These are phyloP conservation scores for Ectropis crepuscularia DNA, from an alignment of 2,888 invertebrate species.

Conservation along the genomic window DNA sequence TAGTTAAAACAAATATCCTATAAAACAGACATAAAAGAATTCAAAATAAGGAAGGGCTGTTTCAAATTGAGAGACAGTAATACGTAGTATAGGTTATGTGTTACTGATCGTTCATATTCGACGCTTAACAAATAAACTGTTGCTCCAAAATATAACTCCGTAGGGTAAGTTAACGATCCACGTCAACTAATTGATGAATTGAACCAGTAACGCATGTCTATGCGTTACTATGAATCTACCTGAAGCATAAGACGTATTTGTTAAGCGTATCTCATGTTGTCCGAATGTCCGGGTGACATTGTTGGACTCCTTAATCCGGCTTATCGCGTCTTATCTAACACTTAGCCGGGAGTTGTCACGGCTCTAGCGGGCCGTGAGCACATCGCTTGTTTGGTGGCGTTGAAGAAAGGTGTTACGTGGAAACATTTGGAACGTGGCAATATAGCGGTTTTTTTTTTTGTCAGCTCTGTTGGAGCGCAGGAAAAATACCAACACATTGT, in stretches of 20 bases:
- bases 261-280: slow-evolving; percentile 22
- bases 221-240: too few species aligned
- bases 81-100: too few species aligned
- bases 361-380: slow-evolving; percentile 31
- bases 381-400: slow-evolving; percentile 30
- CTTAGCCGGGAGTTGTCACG: slow-evolving; percentile 22
- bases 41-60: too few species aligned
- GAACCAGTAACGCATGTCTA: too few species aligned
- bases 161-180: too few species aligned
- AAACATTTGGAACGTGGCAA: slow-evolving; percentile 35
- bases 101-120: too few species aligned
- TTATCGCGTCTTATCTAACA: slow-evolving; percentile 35
- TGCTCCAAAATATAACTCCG: too few species aligned
- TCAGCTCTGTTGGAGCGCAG: background rate
- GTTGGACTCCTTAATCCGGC: slow-evolving; percentile 41
- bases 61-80: too few species aligned
- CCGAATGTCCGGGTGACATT: slow-evolving; percentile 30
- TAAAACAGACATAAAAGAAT: too few species aligned
- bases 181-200: too few species aligned
- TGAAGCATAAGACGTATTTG: slow-evolving; percentile 6
- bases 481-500: background rate
- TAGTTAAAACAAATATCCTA: too few species aligned
- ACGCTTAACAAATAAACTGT: too few species aligned
- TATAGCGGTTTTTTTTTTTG: background rate
- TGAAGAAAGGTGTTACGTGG: slow-evolving; percentile 25